These are phyloP conservation scores for Irena cyanogastra DNA, from an alignment of 2,113 vertebrate genomes.

Conservation along the genomic window DNA sequence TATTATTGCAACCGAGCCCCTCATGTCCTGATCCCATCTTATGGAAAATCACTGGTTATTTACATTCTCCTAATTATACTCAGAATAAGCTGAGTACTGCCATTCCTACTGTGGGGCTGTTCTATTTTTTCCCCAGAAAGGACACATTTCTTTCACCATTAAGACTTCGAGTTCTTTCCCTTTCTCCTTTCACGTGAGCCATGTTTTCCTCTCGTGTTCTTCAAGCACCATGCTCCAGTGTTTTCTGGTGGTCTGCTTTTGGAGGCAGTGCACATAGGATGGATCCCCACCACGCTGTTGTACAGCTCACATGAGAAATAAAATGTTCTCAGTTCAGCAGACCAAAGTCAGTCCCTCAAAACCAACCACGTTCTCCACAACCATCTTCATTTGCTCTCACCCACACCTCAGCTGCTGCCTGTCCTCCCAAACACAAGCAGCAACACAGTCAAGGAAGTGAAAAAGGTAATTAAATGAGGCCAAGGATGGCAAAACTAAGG, in stretches of 20 bases:
- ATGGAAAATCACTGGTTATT: neutral
- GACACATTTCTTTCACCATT: neutral
- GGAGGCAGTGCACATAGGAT: neutral
- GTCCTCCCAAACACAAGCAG: neutral
- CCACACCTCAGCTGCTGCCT: neutral
- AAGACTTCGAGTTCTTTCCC: neutral
- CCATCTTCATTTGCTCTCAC: neutral
- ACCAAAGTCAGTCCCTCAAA: neutral
- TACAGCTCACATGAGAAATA: neutral
- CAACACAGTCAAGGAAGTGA: neutral
- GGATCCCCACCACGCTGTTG: neutral
- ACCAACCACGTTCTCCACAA: neutral
- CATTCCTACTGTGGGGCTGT: neutral
- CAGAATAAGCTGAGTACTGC: neutral
- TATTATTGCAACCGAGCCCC: neutral
- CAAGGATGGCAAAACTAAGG: neutral
- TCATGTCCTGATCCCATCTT: neutral
- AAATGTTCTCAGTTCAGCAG: accelerated
- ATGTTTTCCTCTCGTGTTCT: neutral
- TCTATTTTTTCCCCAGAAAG: neutral
- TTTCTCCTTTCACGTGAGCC: neutral
- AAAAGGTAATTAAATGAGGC: neutral
- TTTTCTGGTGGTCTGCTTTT: neutral
- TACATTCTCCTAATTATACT: neutral
- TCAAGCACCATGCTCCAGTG: neutral